These are phyloP conservation scores for Gouania willdenowi DNA, from an alignment of 2,797 vertebrate genomes.

Conservation along the genomic window DNA sequence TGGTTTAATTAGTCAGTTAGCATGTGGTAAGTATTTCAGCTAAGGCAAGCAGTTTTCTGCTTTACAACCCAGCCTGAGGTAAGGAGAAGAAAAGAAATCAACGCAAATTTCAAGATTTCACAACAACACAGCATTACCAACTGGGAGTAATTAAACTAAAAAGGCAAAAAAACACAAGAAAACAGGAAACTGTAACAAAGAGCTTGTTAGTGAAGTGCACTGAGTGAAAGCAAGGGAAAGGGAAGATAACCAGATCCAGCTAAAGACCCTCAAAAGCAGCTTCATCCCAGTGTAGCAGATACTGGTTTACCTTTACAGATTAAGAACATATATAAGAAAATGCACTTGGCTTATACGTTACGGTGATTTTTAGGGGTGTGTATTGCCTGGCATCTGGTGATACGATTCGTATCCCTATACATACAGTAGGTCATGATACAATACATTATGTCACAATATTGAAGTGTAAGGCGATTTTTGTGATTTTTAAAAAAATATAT, in stretches of 20 bases:
- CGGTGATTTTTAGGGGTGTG: too few species aligned
- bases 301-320: background rate
- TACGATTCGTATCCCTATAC: too few species aligned
- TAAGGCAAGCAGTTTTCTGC: slow-evolving; percentile 49
- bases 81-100: slow-evolving; percentile 1
- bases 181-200: slow-evolving; percentile 16
- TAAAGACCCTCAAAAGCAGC: background rate
- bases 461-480: too few species aligned
- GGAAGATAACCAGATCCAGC: background rate
- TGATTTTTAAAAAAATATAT: too few species aligned
- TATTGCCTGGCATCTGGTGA: too few species aligned
- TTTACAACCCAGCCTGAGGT: slow-evolving; percentile 23
- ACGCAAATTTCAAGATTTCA: slow-evolving; percentile 5
- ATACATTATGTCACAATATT: too few species aligned
- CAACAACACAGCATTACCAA: slow-evolving; percentile 27
- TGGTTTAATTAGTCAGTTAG: slow-evolving; percentile 55
- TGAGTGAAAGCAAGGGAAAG: background rate
- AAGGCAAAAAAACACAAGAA: slow-evolving; percentile 6
- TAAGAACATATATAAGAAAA: too few species aligned
- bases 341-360: too few species aligned
- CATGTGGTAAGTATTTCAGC: slow-evolving; percentile 48
- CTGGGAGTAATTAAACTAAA: slow-evolving; percentile 27
- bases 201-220: slow-evolving; percentile 5
- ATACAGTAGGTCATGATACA: too few species aligned
- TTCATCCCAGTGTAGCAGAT: background rate